phyloP scores from a whole-genome alignment of 1,140 invertebrate species.

The Helicoverpa armigera region DNA sequence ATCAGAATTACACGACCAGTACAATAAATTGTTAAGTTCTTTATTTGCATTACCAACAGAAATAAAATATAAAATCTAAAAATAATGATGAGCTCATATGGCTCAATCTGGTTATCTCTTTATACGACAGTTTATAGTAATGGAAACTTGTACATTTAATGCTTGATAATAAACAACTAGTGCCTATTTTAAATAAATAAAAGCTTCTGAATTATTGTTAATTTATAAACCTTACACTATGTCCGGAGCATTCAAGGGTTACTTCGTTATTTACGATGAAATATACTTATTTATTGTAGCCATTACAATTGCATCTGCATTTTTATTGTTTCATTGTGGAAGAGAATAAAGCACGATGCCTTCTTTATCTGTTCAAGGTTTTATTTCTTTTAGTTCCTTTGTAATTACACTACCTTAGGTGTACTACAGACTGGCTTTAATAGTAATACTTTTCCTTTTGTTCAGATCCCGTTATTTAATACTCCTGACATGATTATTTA shows the following conservation, averaged over 20 bases:
- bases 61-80: constrained; percentile 27
- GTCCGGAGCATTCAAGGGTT: constrained; percentile 8
- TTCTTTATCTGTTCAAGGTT: constrained; percentile 32
- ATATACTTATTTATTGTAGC: constrained; percentile 40
- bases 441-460: too few species aligned
- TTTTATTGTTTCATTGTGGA: constrained; percentile 42
- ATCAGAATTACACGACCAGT: background rate
- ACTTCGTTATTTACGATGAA: constrained; percentile 31
- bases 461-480: too few species aligned
- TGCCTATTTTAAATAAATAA: constrained; percentile 26
- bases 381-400: constrained; percentile 35
- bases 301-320: constrained; percentile 47
- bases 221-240: constrained; percentile 32
- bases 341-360: constrained; percentile 13
- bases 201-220: constrained; percentile 31
- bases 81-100: constrained; percentile 1
- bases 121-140: constrained; percentile 31
- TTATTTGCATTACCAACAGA: constrained; percentile 14
- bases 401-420: constrained; percentile 6
- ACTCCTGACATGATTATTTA: too few species aligned
- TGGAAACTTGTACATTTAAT: constrained; percentile 26
- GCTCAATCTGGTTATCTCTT: constrained; percentile 16
- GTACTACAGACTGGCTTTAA: background rate
- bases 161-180: constrained; percentile 20
- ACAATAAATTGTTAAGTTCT: background rate